Conservation (phyloP, 92 coral and sea anemone genomes). For the Pocillopora meandrina region DNA sequence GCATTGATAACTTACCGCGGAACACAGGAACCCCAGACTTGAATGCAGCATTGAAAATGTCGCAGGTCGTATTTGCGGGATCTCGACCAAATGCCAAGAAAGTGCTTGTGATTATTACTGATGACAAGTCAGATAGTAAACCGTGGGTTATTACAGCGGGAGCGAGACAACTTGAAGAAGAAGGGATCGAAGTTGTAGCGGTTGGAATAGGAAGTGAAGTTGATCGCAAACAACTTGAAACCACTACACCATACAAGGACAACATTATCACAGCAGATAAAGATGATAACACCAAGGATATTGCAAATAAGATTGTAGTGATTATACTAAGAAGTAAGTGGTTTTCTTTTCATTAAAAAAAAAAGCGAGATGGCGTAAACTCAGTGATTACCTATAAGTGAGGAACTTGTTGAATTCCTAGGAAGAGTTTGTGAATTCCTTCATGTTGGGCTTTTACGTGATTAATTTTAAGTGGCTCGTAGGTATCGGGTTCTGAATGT, state of each 20-base stretch:
- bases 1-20: slow-evolving; percentile 55
- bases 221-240: slow-evolving; percentile 54
- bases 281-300: slow-evolving; percentile 51
- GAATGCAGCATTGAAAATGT: slow-evolving; percentile 56
- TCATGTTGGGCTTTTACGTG: no score
- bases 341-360: not conserved
- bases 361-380: not conserved
- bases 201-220: slow-evolving; percentile 75
- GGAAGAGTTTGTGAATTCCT: no score
- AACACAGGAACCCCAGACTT: slow-evolving; percentile 64
- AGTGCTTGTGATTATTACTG: slow-evolving; percentile 67
- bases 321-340: slow-evolving; percentile 63
- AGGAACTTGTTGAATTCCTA: not conserved
- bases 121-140: slow-evolving; percentile 57
- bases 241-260: slow-evolving; percentile 46
- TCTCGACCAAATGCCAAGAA: slow-evolving; percentile 64
- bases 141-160: slow-evolving; percentile 41
- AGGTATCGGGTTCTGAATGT: no score
- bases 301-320: slow-evolving; percentile 62
- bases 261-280: slow-evolving; percentile 64
- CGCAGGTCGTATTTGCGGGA: slow-evolving; percentile 59
- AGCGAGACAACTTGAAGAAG: slow-evolving; percentile 57
- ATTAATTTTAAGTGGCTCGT: no score
- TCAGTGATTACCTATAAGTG: no score
- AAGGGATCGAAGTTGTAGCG: slow-evolving; percentile 62